Evolutionary conservation across 2,113 vertebrate genomes (phyloP), one percentile per base, ranked within the genome.

Genomic region (Rhea pennata): DNA sequence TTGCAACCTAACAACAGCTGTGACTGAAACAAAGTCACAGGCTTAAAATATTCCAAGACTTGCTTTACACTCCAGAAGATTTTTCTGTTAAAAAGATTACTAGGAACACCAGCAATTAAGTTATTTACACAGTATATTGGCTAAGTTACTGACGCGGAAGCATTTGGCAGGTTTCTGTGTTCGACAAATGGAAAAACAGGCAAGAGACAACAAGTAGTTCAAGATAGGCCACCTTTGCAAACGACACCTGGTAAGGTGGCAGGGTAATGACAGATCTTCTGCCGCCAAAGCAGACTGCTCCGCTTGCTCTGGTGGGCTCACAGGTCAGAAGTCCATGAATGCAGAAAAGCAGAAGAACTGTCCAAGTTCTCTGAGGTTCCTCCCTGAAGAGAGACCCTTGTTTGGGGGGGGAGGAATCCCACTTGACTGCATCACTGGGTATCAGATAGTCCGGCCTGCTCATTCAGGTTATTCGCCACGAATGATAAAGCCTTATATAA

Each of bases 391-490:
- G 42, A 1, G 1, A 42, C 50, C 9, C 56, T 42, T 9, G 15
- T 23, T 58, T 75, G 29, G 70, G 10, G 65, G 48, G 13, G 42
- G 36, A 26, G 24, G 65, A 58, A 39, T 2, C 2, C 4, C 42
- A 40, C 40, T 1, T 15, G 20, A 5, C 27, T 44, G 15, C 4
- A 1, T 54, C 13, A 53, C 21, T 22, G 62, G 51, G 5, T 2
- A 0, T 1, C 22, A 20, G 48, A 36, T 39, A 29, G n/a, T 36
- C 66, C 70, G 26, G 27, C 16, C 5, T 0, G 27, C 56, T 53
- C 36, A 36, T 36, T 36, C 9, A 3, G 9, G 15, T 27, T 59
- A 31, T 71, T 78, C 66, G 72, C 33, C 50, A 20, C 20, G 20
- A 78, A 82, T 26, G 51, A 53, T 33, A 91, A 81, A 42, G 39